Evolutionary conservation across 2,113 vertebrate genomes (phyloP).

Genomic region (Otus sunia): DNA sequence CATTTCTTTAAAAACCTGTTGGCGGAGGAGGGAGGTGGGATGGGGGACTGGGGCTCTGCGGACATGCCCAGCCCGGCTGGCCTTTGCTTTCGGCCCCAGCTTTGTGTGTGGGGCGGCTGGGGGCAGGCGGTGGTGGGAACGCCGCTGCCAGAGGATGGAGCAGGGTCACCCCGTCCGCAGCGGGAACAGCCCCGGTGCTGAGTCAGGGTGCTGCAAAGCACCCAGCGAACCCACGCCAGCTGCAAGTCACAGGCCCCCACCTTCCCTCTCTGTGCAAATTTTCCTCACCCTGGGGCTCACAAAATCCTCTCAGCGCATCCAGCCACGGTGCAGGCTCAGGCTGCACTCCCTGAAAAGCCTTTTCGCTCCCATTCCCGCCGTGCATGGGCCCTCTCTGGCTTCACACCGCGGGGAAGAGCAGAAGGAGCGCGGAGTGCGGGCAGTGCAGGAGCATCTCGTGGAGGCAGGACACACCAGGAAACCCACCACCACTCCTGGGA

Average conservation of each 20-base stretch:
- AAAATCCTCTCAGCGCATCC: not conserved
- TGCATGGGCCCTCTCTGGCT: too few relatives aligned
- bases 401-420: not conserved
- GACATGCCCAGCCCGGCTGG: not conserved
- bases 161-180: accelerated
- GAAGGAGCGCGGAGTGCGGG: accelerated
- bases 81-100: not conserved
- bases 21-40: not conserved
- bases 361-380: not conserved
- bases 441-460: accelerated
- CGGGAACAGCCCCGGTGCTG: accelerated
- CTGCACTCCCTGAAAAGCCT: constrained; percentile 27
- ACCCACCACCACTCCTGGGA: not conserved
- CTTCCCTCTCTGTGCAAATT: not conserved
- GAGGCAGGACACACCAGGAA: accelerated
- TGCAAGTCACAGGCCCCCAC: not conserved
- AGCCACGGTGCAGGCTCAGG: accelerated
- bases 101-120: not conserved
- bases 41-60: too few relatives aligned
- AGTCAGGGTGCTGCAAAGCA: not conserved
- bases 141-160: not conserved
- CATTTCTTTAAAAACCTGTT: not conserved
- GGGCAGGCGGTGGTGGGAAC: not conserved
- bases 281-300: not conserved
- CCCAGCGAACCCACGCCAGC: not conserved